Evolutionary conservation across 1,140 invertebrate genomes (phyloP).

Genomic region (Drosophila seguyi): DNA sequence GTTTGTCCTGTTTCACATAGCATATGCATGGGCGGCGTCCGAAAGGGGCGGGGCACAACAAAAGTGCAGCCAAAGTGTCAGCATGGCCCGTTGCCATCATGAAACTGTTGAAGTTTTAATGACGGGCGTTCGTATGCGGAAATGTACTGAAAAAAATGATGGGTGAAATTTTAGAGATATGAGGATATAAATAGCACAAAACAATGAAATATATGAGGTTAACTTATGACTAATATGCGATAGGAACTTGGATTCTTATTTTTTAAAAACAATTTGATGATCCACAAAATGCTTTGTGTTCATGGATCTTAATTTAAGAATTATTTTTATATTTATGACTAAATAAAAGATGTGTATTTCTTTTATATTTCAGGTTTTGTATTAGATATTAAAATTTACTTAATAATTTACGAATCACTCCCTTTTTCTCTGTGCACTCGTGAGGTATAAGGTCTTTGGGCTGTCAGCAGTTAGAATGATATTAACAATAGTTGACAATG

Average conservation of each 20-base stretch:
- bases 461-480: slow-evolving; percentile 69
- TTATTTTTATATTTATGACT: background rate
- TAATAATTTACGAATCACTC: fast-evolving
- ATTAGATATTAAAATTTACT: too few relatives aligned
- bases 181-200: background rate
- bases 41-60: slow-evolving; percentile 9
- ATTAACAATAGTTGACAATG: slow-evolving; percentile 82
- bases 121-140: slow-evolving; percentile 44
- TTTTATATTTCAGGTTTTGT: too few relatives aligned
- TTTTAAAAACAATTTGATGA: background rate
- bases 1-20: slow-evolving; percentile 36
- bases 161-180: background rate
- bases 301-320: background rate
- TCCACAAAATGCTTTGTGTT: background rate
- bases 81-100: slow-evolving; percentile 63
- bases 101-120: slow-evolving; percentile 80
- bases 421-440: slow-evolving; percentile 2
- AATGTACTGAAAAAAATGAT: background rate
- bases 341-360: background rate
- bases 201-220: too few relatives aligned
- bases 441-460: slow-evolving; percentile 31
- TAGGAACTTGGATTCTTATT: background rate
- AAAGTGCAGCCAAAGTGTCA: slow-evolving; percentile 65
- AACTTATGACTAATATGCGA: too few relatives aligned
- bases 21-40: slow-evolving; percentile 38